Conservation (phyloP, 1,140 invertebrate species). For the Drosophila busckii region DNA sequence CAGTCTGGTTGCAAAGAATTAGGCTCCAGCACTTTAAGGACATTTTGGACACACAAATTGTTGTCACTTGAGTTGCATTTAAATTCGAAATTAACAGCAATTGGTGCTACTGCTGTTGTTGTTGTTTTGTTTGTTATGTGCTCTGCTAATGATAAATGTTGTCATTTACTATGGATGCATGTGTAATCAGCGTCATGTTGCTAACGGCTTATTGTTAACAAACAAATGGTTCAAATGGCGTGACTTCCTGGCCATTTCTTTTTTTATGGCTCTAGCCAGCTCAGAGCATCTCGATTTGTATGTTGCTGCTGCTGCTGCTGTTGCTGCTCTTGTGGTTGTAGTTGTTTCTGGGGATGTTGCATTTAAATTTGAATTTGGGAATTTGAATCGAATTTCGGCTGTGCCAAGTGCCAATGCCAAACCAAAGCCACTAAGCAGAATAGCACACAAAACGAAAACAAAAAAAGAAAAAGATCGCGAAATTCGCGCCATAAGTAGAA, state of each 20-base stretch:
- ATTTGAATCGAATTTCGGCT: constrained; percentile 67
- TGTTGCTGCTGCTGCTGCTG: constrained; percentile 9
- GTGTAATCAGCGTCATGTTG: constrained; percentile 43
- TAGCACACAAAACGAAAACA: constrained; percentile 2
- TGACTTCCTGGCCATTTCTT: constrained; percentile 67
- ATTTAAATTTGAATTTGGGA: constrained; percentile 77
- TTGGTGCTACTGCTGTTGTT: background rate
- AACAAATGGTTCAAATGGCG: constrained; percentile 73
- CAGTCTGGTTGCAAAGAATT: too few relatives aligned
- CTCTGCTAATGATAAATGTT: constrained; percentile 39
- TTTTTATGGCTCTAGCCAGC: constrained; percentile 6
- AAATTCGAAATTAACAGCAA: constrained; percentile 51
- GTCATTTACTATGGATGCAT: constrained; percentile 32
- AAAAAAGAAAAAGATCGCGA: constrained; percentile 46
- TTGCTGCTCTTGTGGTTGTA: constrained; percentile 14
- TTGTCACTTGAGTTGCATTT: constrained; percentile 28
- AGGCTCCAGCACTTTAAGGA: too few relatives aligned
- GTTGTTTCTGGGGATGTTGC: too few relatives aligned
- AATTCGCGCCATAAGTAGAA: constrained; percentile 76
- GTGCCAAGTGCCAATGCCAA: constrained; percentile 58
- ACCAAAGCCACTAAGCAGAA: too few relatives aligned
- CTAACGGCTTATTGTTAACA: constrained; percentile 60
- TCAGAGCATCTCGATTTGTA: constrained; percentile 8
- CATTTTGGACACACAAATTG: too few relatives aligned
- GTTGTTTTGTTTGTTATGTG: constrained; percentile 2